Evolutionary conservation across 2,113 vertebrate species (phyloP).

Genomic region (Egretta garzetta): DNA sequence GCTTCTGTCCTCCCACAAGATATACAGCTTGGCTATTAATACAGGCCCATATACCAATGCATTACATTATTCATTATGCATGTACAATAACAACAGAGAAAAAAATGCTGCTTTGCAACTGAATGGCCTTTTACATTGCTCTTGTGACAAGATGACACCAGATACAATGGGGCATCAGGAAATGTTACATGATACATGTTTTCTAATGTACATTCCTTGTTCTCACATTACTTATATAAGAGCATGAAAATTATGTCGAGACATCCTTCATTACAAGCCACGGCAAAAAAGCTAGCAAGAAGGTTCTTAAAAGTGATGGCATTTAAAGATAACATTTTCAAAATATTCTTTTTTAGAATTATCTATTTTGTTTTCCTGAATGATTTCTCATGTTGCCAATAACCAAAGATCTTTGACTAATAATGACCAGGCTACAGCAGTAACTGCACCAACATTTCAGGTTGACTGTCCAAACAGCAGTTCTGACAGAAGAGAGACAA

Average conservation of each 20-base stretch:
- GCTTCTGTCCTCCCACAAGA: neutral
- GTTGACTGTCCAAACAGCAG: neutral
- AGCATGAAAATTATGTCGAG: neutral
- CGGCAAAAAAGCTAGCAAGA: neutral
- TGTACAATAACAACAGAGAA: neutral
- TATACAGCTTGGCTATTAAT: neutral
- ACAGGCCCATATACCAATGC: neutral
- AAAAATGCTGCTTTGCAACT: neutral
- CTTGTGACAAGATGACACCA: neutral
- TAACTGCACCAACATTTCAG: neutral
- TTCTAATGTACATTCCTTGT: neutral
- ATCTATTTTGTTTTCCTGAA: neutral
- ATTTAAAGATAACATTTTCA: neutral
- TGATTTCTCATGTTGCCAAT: neutral
- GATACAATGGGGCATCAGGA: neutral
- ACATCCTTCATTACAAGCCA: neutral
- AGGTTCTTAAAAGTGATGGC: neutral
- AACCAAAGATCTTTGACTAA: neutral
- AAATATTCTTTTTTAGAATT: neutral
- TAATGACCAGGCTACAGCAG: neutral
- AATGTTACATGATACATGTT: neutral
- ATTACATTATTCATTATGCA: neutral
- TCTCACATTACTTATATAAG: neutral
- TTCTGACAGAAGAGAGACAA: neutral
- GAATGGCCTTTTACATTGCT: neutral